phyloP scores from a whole-genome alignment of 2,113 vertebrate species.

The Pyrgilauda ruficollis region DNA sequence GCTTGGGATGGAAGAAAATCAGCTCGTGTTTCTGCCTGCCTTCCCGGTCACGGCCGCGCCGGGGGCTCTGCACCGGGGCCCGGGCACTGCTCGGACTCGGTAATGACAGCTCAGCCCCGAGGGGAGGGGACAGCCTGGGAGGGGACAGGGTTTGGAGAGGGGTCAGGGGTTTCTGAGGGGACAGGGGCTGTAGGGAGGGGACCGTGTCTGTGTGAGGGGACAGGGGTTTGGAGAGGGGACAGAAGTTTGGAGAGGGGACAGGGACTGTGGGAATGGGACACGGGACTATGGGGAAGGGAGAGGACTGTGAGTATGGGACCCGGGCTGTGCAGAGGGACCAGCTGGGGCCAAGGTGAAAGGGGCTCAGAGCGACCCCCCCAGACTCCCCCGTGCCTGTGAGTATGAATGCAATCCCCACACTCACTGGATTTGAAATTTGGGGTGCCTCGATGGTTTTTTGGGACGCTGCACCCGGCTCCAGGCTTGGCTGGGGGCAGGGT shows the following conservation, averaged over 20 bases:
- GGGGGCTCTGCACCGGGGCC: not conserved
- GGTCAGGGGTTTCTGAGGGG: no score
- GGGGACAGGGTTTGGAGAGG: not conserved
- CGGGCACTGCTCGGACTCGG: not conserved
- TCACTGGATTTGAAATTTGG: not conserved
- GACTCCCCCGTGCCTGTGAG: fast-evolving
- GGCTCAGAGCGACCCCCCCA: not conserved
- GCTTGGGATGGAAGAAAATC: not conserved
- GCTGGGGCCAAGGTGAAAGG: not conserved
- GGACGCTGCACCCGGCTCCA: not conserved
- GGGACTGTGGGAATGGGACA: not conserved
- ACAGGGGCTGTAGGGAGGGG: not conserved
- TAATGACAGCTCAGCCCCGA: not conserved
- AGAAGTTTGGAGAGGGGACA: not conserved
- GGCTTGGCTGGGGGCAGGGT: not conserved
- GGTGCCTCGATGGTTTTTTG: not conserved
- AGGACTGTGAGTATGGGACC: not conserved
- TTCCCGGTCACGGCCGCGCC: not conserved
- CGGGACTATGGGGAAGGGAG: not conserved
- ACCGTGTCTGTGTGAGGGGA: not conserved
- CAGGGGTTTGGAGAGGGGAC: not conserved
- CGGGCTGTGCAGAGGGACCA: not conserved
- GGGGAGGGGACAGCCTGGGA: not conserved
- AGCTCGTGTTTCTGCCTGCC: slow-evolving; percentile 10
- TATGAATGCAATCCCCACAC: fast-evolving